Evolutionary conservation across 2,797 vertebrate species (phyloP).

Genomic region (Loriculus beryllinus): DNA sequence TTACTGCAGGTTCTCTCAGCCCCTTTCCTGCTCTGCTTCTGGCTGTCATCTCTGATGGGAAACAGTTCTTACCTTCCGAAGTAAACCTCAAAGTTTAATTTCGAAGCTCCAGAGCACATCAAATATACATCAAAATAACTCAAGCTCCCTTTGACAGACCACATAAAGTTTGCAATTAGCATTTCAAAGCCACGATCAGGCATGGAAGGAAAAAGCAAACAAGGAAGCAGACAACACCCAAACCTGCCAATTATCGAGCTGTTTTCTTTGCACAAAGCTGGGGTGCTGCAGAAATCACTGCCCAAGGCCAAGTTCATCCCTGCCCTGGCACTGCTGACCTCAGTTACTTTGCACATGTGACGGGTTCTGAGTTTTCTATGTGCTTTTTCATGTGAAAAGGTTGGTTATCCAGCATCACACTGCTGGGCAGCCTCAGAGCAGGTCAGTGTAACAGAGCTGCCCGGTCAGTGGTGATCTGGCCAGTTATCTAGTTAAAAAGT

Average conservation of each 20-base stretch:
- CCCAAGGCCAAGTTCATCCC: neutral
- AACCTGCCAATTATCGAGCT: constrained; percentile 23
- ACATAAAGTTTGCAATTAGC: constrained; percentile 46
- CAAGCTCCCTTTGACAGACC: constrained; percentile 19
- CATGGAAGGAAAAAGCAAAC: constrained; percentile 30
- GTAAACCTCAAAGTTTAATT: constrained; percentile 1
- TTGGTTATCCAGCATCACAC: neutral
- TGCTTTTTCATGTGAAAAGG: fast-evolving
- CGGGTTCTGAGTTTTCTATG: neutral
- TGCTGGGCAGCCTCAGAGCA: fast-evolving
- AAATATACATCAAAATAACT: constrained; percentile 65
- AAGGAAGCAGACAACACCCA: neutral
- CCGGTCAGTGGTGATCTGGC: neutral
- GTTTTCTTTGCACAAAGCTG: neutral
- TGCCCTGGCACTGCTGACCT: neutral
- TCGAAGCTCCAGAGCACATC: neutral
- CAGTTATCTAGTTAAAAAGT: neutral
- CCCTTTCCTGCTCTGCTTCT: neutral
- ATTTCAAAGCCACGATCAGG: constrained; percentile 47
- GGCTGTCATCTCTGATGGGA: neutral
- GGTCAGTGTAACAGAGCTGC: fast-evolving
- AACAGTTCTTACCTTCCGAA: neutral
- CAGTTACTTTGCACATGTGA: neutral
- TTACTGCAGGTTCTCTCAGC: neutral
- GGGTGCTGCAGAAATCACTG: neutral